These are phyloP conservation scores for Caenorhabditis japonica DNA, from an alignment of 2,888 invertebrate genomes.

Conservation along the genomic window DNA sequence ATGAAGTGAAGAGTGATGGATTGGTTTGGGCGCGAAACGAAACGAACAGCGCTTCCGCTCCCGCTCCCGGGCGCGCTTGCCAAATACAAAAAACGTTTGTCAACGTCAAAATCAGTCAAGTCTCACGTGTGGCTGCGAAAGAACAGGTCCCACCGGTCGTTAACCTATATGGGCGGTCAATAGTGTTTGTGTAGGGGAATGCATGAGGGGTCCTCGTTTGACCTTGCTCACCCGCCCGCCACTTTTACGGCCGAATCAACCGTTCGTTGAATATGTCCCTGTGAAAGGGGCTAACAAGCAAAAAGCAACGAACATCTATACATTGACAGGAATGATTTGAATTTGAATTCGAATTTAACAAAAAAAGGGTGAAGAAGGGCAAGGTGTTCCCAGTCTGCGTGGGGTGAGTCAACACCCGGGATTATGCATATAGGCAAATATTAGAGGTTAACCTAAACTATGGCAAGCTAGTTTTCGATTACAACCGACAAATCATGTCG, in stretches of 20 bases:
- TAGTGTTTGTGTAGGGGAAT: slow-evolving; percentile 47
- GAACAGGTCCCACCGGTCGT: not conserved
- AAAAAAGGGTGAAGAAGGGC: too few relatives aligned
- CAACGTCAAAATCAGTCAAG: slow-evolving; percentile 8
- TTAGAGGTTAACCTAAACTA: too few relatives aligned
- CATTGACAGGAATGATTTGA: too few relatives aligned
- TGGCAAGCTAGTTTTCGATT: too few relatives aligned
- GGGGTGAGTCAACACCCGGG: too few relatives aligned
- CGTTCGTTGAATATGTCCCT: too few relatives aligned
- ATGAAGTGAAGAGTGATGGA: slow-evolving; percentile 30
- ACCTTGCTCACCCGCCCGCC: slow-evolving; percentile 49
- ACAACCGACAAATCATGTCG: too few relatives aligned
- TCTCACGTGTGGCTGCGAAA: too few relatives aligned
- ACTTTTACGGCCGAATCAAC: slow-evolving; percentile 46
- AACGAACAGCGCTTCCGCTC: slow-evolving; percentile 17
- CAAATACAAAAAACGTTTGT: slow-evolving; percentile 20
- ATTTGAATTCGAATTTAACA: too few relatives aligned
- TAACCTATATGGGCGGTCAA: slow-evolving; percentile 23
- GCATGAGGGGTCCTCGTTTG: slow-evolving; percentile 31
- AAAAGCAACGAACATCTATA: slow-evolving; percentile 25
- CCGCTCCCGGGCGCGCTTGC: slow-evolving; percentile 25
- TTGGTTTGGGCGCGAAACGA: slow-evolving; percentile 4
- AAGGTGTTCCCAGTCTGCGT: slow-evolving; percentile 1
- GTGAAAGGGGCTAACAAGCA: slow-evolving; percentile 41
- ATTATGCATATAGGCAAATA: too few relatives aligned